Conservation (phyloP, 1,140 invertebrate genomes). For the Drosophila tsacasi region DNA sequence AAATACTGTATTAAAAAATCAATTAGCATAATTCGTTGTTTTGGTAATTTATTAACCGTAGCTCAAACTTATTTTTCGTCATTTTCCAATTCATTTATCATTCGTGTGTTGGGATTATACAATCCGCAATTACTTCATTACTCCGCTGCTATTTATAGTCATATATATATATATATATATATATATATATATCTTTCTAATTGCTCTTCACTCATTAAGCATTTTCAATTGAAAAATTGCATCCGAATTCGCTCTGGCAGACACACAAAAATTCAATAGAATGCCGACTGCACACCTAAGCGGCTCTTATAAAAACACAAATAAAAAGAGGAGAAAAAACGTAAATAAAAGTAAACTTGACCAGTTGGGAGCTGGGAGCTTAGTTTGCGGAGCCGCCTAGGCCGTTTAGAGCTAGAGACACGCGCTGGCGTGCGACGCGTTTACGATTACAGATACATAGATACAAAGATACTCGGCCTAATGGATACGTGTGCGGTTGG, state of each 20-base stretch:
- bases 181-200: slow-evolving; percentile 37
- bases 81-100: slow-evolving; percentile 40
- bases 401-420: slow-evolving; percentile 54
- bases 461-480: slow-evolving; percentile 42
- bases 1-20: slow-evolving; percentile 1
- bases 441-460: slow-evolving; percentile 54
- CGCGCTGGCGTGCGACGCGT: slow-evolving; percentile 56
- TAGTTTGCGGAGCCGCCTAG: slow-evolving; percentile 34
- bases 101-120: slow-evolving; percentile 21
- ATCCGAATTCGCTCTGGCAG: slow-evolving; percentile 49
- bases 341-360: slow-evolving; percentile 48
- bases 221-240: slow-evolving; percentile 73
- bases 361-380: slow-evolving; percentile 34
- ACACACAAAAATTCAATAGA: slow-evolving; percentile 36
- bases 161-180: slow-evolving; percentile 13
- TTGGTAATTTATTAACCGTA: background rate
- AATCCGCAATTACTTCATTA: slow-evolving; percentile 47
- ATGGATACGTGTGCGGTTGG: slow-evolving; percentile 44
- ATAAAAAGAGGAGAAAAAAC: slow-evolving; percentile 11
- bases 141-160: slow-evolving; percentile 35
- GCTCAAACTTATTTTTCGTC: slow-evolving; percentile 22
- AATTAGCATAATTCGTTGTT: slow-evolving; percentile 6
- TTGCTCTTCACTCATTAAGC: slow-evolving; percentile 55
- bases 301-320: slow-evolving; percentile 13
- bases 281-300: slow-evolving; percentile 35